phyloP scores from a whole-genome alignment of 2,888 invertebrate genomes.

The Thereva unica region DNA sequence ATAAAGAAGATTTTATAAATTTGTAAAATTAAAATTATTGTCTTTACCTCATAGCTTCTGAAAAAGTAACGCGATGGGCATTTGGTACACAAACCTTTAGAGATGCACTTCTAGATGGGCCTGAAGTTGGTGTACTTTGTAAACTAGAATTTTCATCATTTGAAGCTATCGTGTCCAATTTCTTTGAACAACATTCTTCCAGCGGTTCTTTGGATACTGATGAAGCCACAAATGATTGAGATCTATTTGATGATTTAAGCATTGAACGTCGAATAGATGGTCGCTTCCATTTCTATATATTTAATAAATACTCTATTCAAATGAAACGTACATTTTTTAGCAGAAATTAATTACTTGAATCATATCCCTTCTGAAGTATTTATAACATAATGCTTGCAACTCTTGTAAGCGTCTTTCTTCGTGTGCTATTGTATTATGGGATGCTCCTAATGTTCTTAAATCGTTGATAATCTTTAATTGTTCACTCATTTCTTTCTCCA shows the following conservation, averaged over 20 bases:
- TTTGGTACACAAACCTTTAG: constrained; percentile 61
- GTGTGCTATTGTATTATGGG: constrained; percentile 86
- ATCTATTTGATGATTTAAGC: constrained; percentile 67
- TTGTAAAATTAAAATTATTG: neutral
- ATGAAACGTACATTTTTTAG: neutral
- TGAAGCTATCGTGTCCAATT: constrained; percentile 56
- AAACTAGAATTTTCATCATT: constrained; percentile 55
- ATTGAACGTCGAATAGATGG: constrained; percentile 58
- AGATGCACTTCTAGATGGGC: constrained; percentile 74
- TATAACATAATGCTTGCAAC: constrained; percentile 90
- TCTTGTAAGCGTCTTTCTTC: constrained; percentile 92
- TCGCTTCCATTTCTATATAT: constrained; percentile 52
- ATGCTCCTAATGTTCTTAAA: constrained; percentile 83
- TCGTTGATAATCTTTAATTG: constrained; percentile 95
- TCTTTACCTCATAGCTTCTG: constrained; percentile 53
- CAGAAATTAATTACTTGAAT: constrained; percentile 64
- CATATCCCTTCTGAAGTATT: constrained; percentile 92
- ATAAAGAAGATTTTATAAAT: neutral
- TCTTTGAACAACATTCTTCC: constrained; percentile 56
- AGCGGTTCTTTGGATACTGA: constrained; percentile 68
- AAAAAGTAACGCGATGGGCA: constrained; percentile 55
- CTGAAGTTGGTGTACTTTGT: constrained; percentile 71
- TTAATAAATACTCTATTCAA: constrained; percentile 7
- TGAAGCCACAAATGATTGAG: constrained; percentile 75
- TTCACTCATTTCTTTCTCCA: constrained; percentile 97